Evolutionary conservation across 2,113 vertebrate genomes (phyloP), one percentile per base, ranked within the genome.

Genomic region (Holacanthus passer): DNA sequence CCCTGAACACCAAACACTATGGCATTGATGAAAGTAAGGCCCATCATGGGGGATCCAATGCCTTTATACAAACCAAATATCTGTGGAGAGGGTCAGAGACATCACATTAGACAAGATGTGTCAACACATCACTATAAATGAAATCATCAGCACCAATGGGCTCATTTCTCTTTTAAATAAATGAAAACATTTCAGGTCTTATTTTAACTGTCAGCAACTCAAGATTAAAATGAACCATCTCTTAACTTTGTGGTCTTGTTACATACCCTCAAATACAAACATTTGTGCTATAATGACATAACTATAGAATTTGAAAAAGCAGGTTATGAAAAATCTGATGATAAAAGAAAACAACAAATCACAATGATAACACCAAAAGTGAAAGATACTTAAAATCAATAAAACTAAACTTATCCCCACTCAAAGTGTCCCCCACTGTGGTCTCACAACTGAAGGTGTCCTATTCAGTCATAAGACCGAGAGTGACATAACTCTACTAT

Each of bases 11-110:
- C 98, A 0, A 99, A 99, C 73, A 99, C 97, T 45, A 99, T 96
- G 0, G 98, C 98, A 0, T 99, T 99, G 95, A 99, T 99, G 94
- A 99, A 99, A 0, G 98, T 98, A 12, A 99, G 96, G 77, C 98
- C 98, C 97, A 99, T 98, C 96, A 99, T 98, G 12, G 98, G 98
- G 3, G 98, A 99, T 50, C 98, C 98, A 47, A 99, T 96, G 65
- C 98, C 98, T 95, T 97, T 99, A 90, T 98, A 99, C 65, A 99
- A 96, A 59, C 98, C 98, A 82, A 96, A 88, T 67, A 95, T 80
- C 98, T 99, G 89, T 47, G 47, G 78, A 73, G 53, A 58, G 56
- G 69, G 14, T 45, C 41, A 83, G 79, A 77, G 79, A 87, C 2
- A 24, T 31, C 20, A 52, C 41, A 69, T 58, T 13, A 73, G 31